These are phyloP conservation scores for Dromaius novaehollandiae DNA, from an alignment of 2,113 vertebrate species.

Conservation along the genomic window DNA sequence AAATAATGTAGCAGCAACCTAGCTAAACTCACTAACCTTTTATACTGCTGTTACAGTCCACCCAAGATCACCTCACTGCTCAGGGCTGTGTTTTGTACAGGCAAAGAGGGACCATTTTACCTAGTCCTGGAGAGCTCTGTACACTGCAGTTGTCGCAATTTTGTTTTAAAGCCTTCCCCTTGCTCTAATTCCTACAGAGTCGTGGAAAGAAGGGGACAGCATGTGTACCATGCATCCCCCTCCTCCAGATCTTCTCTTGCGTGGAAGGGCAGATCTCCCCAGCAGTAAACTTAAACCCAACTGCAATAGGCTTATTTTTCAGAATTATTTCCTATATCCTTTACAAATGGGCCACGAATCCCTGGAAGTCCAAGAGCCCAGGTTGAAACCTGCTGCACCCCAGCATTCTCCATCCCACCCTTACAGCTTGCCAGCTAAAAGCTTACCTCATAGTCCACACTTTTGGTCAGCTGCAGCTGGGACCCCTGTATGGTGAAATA, in stretches of 20 bases:
- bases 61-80: not conserved
- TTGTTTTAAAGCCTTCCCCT: not conserved
- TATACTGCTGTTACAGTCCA: not conserved
- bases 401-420: not conserved
- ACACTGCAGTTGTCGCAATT: not conserved
- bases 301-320: not conserved
- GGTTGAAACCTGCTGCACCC: not conserved
- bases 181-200: not conserved
- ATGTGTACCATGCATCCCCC: too few relatives aligned
- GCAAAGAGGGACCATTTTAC: not conserved
- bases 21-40: not conserved
- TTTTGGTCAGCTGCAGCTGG: not conserved
- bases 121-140: not conserved
- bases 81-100: not conserved
- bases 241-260: not conserved
- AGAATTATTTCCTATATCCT: not conserved
- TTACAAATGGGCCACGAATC: not conserved
- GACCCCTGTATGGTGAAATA: conserved; percentile 7
- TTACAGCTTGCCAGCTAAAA: not conserved
- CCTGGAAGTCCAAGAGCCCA: not conserved
- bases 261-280: not conserved
- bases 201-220: not conserved
- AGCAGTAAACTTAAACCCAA: not conserved
- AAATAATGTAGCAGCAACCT: not conserved
- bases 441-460: conserved; percentile 66